phyloP scores from a whole-genome alignment of 2,113 vertebrate species.

The Siniperca knerii region DNA sequence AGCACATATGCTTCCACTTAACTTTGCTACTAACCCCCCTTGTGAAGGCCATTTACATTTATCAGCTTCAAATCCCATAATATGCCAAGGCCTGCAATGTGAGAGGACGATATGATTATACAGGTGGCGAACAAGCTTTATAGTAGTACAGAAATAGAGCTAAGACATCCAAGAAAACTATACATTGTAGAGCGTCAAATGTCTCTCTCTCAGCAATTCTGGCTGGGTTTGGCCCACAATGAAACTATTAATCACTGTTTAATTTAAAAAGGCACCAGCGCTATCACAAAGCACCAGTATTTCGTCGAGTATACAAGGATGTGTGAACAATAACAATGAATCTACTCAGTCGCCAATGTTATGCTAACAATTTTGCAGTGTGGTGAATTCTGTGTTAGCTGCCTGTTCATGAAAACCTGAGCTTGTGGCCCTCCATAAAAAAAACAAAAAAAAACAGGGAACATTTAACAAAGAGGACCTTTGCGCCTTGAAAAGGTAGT shows the following conservation, averaged over 20 bases:
- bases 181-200: slow-evolving; percentile 22
- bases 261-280: slow-evolving; percentile 7
- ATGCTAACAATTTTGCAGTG: slow-evolving; percentile 38
- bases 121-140: slow-evolving; percentile 58
- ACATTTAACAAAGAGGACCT: slow-evolving; percentile 49
- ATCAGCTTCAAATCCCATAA: slow-evolving; percentile 51
- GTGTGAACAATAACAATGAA: slow-evolving; percentile 56
- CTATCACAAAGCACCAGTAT: slow-evolving; percentile 11
- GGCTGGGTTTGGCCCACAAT: slow-evolving; percentile 5
- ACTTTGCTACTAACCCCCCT: slow-evolving; percentile 47
- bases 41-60: slow-evolving; percentile 58
- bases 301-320: slow-evolving; percentile 55
- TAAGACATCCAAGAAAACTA: slow-evolving; percentile 26
- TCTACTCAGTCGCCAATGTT: slow-evolving; percentile 42
- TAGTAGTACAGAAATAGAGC: slow-evolving; percentile 26
- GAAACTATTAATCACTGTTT: slow-evolving; percentile 43
- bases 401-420: slow-evolving; percentile 50
- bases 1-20: slow-evolving; percentile 82
- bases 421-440: slow-evolving; percentile 12
- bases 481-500: slow-evolving; percentile 38
- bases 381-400: slow-evolving; percentile 37
- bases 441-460: neutral
- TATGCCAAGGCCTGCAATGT: slow-evolving; percentile 16
- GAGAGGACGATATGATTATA: slow-evolving; percentile 56
- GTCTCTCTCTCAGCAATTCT: slow-evolving; percentile 46